A percentile compares a stretch with the other conserved stretches of the same genome.
These are phyloP conservation scores for Watsonalla binaria DNA, from an alignment of 2,888 invertebrate species.

Conservation along the genomic window DNA sequence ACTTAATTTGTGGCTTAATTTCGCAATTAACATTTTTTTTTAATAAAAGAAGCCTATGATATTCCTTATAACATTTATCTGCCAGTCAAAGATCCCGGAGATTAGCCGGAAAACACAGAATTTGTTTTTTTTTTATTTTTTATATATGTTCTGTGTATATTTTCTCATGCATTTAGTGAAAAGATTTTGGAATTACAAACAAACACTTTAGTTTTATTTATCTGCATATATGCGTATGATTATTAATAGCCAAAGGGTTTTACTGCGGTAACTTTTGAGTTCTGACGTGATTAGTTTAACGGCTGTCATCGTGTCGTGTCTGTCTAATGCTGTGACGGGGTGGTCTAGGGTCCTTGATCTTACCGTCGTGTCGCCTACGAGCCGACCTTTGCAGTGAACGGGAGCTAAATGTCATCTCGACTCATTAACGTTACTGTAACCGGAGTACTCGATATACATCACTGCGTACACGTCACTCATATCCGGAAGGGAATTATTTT, in stretches of 20 bases:
- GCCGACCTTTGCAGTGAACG: slow-evolving; percentile 46
- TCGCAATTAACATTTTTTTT: no score
- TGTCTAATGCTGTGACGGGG: background rate
- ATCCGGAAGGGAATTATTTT: slow-evolving; percentile 6
- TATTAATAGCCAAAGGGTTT: background rate
- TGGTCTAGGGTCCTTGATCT: slow-evolving; percentile 41
- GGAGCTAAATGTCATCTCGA: slow-evolving; percentile 43
- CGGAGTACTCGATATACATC: slow-evolving; percentile 14
- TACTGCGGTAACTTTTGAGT: background rate
- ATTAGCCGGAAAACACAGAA: no score
- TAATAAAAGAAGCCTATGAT: no score
- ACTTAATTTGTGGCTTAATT: no score
- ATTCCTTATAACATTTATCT: no score
- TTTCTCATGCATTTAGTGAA: no score
- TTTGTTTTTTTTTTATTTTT: no score
- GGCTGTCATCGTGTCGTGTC: background rate
- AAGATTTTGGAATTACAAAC: no score
- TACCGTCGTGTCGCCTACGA: slow-evolving; percentile 33
- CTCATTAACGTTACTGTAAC: slow-evolving; percentile 30
- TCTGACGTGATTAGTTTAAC: background rate
- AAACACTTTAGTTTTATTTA: no score
- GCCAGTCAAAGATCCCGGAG: no score
- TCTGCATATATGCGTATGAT: background rate
- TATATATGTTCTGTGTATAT: no score
- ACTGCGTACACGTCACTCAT: slow-evolving; percentile 3